Percentiles rank a stretch among this genome's conserved stretches.
These are phyloP conservation scores for Stenurella melanura DNA, from an alignment of 2,888 invertebrate genomes.

Conservation along the genomic window DNA sequence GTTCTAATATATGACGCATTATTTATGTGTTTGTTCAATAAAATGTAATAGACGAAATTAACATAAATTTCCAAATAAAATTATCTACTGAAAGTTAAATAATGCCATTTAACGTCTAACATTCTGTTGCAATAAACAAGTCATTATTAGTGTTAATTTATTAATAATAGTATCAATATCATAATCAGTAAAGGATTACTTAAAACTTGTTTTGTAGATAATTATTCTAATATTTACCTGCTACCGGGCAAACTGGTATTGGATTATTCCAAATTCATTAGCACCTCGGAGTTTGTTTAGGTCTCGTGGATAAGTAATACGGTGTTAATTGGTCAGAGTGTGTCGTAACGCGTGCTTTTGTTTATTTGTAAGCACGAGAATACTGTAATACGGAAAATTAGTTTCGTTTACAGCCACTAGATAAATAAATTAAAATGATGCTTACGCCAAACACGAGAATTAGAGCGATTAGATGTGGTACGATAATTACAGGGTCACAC, in stretches of 20 bases:
- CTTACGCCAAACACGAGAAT: slow-evolving; percentile 34
- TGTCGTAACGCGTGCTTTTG: slow-evolving; percentile 44
- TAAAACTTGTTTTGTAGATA: slow-evolving; percentile 34
- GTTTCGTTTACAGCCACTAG: slow-evolving; percentile 25
- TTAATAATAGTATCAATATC: slow-evolving; percentile 35
- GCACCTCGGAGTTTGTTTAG: slow-evolving; percentile 43
- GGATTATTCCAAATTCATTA: slow-evolving; percentile 45
- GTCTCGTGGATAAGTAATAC: slow-evolving; percentile 42
- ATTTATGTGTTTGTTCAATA: slow-evolving; percentile 14
- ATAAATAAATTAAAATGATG: slow-evolving; percentile 37
- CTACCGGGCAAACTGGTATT: slow-evolving; percentile 44
- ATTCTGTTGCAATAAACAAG: slow-evolving; percentile 31
- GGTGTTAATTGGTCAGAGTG: slow-evolving; percentile 42
- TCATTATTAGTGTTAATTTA: slow-evolving; percentile 33
- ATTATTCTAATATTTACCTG: slow-evolving; percentile 38
- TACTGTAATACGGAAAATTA: slow-evolving; percentile 31
- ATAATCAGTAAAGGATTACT: slow-evolving; percentile 37
- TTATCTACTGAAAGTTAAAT: slow-evolving; percentile 8
- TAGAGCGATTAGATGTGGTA: slow-evolving; percentile 25
- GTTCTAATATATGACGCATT: slow-evolving; percentile 15
- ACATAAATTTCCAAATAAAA: slow-evolving; percentile 19
- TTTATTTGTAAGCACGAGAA: slow-evolving; percentile 31
- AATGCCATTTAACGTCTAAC: slow-evolving; percentile 2
- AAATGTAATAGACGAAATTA: not conserved
- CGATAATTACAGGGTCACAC: slow-evolving; percentile 36